Base-by-base conservation (phyloP, 2,797 vertebrate genomes). In the Carapus acus region DNA sequence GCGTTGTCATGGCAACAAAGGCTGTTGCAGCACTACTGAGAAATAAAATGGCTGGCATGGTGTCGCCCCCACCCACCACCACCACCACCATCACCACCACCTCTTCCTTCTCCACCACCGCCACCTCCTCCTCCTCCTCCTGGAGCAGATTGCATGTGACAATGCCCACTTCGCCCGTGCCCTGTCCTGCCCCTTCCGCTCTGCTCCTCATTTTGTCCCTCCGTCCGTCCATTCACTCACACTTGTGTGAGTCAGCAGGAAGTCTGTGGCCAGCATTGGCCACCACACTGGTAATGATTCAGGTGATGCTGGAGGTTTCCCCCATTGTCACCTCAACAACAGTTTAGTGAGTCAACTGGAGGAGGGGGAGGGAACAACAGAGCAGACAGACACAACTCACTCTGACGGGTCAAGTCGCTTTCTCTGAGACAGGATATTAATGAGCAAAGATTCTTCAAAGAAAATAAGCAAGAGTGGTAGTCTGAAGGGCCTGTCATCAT, bases 1-100 rank as follows among this genome's bases (percentile, higher is more conserved):
- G 80, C 69, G 82, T 88, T 58, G 79, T 85, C 83, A 87, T 89
- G 76, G 86, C 83, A 86, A 88, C 84, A 74, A 82, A 85, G 83
- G 83, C 86, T 87, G 86, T 88, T 88, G 83, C 81, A 83, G 82
- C 78, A 82, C 81, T 69, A 85, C 77, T 86, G 77, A 82, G 81
- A 83, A 86, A 83, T 85, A 87, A 87, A 85, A 90, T 86, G 83
- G 86, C 84, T 83, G 86, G 76, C 63, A 49, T 67, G 65, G 76
- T 81, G 71, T 80, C 44, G 49, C 69, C 63, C 62, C 68, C 50
- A 53, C 60, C 18, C 55, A 54, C 20, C 48, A 41, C 44, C 62
- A 40, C 55, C 66, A 31, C 49, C 54, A 53, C 57, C 46, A 20
- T 13, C 54, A 41, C 41, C 53, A 57, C 43, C 46, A 21, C 41